Conservation (phyloP, 2,888 invertebrate species). For the Eupithecia subfuscata region DNA sequence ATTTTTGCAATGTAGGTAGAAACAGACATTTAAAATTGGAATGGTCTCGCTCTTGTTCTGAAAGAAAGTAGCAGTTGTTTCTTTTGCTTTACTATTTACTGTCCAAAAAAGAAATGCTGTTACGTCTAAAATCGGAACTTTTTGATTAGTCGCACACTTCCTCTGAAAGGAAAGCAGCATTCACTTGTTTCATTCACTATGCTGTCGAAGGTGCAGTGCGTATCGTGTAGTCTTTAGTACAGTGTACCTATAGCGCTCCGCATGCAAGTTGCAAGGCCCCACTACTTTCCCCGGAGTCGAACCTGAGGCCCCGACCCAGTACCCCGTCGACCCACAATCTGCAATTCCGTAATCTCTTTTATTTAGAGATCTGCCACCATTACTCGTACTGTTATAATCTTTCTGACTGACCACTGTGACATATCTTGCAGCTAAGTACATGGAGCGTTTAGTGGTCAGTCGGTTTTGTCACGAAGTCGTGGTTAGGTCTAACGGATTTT, state of each 20-base stretch:
- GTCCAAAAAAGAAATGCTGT: background rate
- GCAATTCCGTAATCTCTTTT: constrained; percentile 79
- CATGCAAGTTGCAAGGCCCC: constrained; percentile 71
- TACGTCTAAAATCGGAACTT: background rate
- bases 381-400: constrained; percentile 65
- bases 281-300: constrained; percentile 73
- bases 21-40: background rate
- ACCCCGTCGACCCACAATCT: constrained; percentile 78
- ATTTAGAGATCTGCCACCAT: constrained; percentile 71
- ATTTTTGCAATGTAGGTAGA: background rate
- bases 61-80: background rate
- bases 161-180: background rate
- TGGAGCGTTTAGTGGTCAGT: constrained; percentile 36
- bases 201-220: constrained; percentile 8
- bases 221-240: background rate
- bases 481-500: constrained; percentile 38
- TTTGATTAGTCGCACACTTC: background rate
- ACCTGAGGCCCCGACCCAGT: constrained; percentile 69
- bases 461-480: constrained; percentile 41
- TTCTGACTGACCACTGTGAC: constrained; percentile 56
- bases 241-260: constrained; percentile 45
- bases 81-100: background rate
- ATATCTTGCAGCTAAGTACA: constrained; percentile 47
- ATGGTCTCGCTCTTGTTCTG: background rate
- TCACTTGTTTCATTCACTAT: background rate